These are phyloP conservation scores for Brachyopa scutellaris DNA, from an alignment of 2,888 invertebrate species.

Conservation along the genomic window DNA sequence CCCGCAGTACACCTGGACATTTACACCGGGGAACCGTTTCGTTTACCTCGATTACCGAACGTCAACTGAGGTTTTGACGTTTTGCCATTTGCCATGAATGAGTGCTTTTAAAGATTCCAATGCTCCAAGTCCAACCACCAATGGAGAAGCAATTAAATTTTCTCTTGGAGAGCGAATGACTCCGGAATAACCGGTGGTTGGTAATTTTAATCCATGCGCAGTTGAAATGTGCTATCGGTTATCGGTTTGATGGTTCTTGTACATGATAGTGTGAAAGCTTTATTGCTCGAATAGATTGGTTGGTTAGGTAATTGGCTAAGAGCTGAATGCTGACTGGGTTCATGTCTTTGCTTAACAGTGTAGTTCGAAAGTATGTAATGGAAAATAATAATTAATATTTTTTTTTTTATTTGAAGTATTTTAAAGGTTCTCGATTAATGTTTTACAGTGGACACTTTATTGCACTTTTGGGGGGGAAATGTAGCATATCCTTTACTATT, in stretches of 20 bases:
- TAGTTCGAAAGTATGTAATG: neutral
- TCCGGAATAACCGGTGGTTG: neutral
- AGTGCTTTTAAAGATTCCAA: slow-evolving; percentile 15
- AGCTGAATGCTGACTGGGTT: neutral
- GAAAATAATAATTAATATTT: too few species aligned
- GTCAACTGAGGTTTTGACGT: slow-evolving; percentile 72
- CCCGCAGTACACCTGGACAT: slow-evolving; percentile 17
- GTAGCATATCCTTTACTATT: too few species aligned
- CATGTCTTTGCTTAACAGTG: neutral
- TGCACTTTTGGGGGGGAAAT: too few species aligned
- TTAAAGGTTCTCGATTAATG: too few species aligned
- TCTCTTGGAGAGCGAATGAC: neutral
- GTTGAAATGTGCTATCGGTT: neutral
- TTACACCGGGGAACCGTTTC: slow-evolving; percentile 58
- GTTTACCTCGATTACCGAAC: slow-evolving; percentile 63
- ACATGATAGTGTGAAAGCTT: neutral
- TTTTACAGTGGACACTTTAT: too few species aligned
- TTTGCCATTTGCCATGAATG: slow-evolving; percentile 42
- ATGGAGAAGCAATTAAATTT: too few species aligned
- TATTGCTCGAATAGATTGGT: slow-evolving; percentile 4
- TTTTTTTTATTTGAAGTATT: too few species aligned
- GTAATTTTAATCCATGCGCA: slow-evolving; percentile 26
- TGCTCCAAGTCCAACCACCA: too few species aligned
- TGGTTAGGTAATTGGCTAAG: neutral
- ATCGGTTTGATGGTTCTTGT: neutral